Conservation (phyloP, 1,140 invertebrate genomes). For the Scylla paramamosain region DNA sequence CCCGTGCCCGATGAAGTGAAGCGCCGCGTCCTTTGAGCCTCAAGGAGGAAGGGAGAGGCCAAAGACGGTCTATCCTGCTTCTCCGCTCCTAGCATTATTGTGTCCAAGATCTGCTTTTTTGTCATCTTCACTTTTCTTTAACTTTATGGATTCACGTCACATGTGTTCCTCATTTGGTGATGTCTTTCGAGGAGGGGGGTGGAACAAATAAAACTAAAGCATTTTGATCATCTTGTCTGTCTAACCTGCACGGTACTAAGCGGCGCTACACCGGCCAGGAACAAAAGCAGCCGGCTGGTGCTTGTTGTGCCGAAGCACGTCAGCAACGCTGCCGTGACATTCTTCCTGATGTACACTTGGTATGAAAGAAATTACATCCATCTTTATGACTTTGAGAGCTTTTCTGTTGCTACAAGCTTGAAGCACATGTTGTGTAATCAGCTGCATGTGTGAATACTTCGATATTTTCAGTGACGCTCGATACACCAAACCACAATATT, state of each 20-base stretch:
- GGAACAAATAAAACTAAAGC: neutral
- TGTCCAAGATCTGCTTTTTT: neutral
- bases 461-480: too few relatives aligned
- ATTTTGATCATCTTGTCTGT: neutral
- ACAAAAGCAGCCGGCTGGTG: too few relatives aligned
- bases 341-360: too few relatives aligned
- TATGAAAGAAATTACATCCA: too few relatives aligned
- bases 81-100: neutral
- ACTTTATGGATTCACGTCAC: neutral
- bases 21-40: neutral
- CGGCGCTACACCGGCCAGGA: too few relatives aligned
- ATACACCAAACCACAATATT: too few relatives aligned
- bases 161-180: neutral
- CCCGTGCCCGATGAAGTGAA: slow-evolving; percentile 66
- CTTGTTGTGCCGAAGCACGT: too few relatives aligned
- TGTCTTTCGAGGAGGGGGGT: neutral
- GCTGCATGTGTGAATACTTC: too few relatives aligned
- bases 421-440: too few relatives aligned
- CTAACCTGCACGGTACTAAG: neutral
- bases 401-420: too few relatives aligned
- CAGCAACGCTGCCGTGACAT: too few relatives aligned
- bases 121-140: neutral
- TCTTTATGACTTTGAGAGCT: too few relatives aligned
- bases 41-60: neutral
- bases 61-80: neutral